Conservation (phyloP, 2,888 invertebrate species). For the Drosophila fungiperda region DNA sequence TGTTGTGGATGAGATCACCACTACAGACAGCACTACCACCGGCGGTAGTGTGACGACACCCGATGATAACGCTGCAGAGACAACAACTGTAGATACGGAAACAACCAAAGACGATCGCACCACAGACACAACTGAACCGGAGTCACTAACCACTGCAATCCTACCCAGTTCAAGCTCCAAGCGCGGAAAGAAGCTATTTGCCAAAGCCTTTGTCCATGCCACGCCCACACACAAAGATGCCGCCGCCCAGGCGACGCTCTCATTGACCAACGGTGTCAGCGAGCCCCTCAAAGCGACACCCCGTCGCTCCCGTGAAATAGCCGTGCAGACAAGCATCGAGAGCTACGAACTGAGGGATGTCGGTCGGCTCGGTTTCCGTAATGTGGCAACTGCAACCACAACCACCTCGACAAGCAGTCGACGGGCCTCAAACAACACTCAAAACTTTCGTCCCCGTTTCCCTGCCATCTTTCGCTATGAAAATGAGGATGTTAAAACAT, state of each 20-base stretch:
- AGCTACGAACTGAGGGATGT: constrained; percentile 78
- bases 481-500: constrained; percentile 82
- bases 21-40: constrained; percentile 23
- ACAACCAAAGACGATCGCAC: constrained; percentile 40
- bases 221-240: constrained; percentile 63
- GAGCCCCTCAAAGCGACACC: constrained; percentile 38
- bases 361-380: constrained; percentile 59
- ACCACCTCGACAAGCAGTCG: constrained; percentile 74
- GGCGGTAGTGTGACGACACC: constrained; percentile 25
- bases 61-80: constrained; percentile 38
- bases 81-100: constrained; percentile 43
- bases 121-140: constrained; percentile 25
- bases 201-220: constrained; percentile 57
- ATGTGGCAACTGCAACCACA: constrained; percentile 75
- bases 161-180: neutral
- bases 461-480: constrained; percentile 72
- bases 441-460: constrained; percentile 45
- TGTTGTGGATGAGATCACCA: constrained; percentile 60
- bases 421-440: constrained; percentile 56
- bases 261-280: constrained; percentile 56
- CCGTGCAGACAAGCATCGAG: constrained; percentile 83
- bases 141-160: constrained; percentile 26
- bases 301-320: constrained; percentile 78
- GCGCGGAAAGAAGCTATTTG: constrained; percentile 36
- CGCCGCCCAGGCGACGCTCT: constrained; percentile 59